A percentile compares a stretch with the other conserved stretches of the same genome.
Conservation (phyloP, 2,113 vertebrate genomes). For the Agelaius phoeniceus region DNA sequence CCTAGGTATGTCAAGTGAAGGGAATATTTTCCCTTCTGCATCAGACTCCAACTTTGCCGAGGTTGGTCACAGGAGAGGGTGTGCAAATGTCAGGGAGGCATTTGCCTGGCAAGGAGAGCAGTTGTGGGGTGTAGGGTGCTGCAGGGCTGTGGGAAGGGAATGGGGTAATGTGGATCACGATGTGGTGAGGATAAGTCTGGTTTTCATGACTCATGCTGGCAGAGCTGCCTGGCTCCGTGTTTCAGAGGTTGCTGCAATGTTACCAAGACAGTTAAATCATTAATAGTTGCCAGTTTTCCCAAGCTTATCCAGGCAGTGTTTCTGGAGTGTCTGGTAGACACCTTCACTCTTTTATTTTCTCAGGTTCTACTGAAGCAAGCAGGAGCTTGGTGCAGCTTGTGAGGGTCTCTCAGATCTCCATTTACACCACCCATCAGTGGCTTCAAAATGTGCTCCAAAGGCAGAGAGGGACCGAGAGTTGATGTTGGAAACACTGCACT, state of each 20-base stretch:
- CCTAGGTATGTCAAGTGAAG: conserved; percentile 55
- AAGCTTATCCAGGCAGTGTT: not conserved
- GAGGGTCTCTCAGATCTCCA: not conserved
- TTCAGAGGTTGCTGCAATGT: not conserved
- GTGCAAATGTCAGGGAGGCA: not conserved
- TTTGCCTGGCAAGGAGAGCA: not conserved
- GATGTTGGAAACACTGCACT: not conserved
- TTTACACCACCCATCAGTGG: not conserved
- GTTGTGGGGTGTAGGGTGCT: not conserved
- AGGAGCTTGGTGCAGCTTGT: not conserved
- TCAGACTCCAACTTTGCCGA: conserved; percentile 21
- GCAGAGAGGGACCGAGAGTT: not conserved
- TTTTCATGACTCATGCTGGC: not conserved
- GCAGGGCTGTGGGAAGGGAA: not conserved
- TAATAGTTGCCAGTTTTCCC: not conserved
- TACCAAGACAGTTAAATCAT: not conserved
- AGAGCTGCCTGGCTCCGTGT: not conserved
- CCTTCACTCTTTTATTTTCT: not conserved
- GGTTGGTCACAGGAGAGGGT: not conserved
- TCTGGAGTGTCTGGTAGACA: not conserved
- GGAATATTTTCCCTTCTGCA: conserved; percentile 68
- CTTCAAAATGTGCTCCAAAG: not conserved
- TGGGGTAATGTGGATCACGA: not conserved
- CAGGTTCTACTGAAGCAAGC: not conserved
- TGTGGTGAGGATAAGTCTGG: not conserved